Conservation (phyloP, 2,113 vertebrate species). For the Donacobius atricapilla region DNA sequence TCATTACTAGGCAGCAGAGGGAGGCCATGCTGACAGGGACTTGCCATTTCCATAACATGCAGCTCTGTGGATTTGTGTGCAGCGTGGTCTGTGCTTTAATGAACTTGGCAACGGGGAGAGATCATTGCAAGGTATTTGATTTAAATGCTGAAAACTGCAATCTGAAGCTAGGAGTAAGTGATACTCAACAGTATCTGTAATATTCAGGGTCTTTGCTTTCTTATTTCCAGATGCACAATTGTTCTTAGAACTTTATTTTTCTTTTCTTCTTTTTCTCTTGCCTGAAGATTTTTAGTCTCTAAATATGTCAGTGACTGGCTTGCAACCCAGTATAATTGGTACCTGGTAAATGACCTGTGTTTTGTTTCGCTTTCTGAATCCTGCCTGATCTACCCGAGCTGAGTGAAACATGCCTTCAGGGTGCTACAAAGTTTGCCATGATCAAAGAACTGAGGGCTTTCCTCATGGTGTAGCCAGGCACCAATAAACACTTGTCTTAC, state of each 20-base stretch:
- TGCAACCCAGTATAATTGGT: background rate
- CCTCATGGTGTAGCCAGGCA: background rate
- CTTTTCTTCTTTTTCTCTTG: background rate
- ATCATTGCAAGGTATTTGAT: background rate
- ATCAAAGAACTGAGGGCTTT: background rate
- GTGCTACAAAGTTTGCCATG: background rate
- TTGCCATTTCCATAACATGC: conserved; percentile 48
- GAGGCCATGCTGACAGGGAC: conserved; percentile 53
- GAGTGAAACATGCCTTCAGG: background rate
- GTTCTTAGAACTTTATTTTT: background rate
- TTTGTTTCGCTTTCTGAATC: background rate
- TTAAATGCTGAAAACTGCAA: conserved; percentile 18
- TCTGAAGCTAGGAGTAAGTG: background rate
- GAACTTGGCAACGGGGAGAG: background rate
- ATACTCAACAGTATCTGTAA: background rate
- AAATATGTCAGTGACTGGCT: background rate
- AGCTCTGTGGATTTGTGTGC: conserved; percentile 51
- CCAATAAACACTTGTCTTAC: background rate
- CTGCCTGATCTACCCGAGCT: background rate
- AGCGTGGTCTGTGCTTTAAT: conserved; percentile 8
- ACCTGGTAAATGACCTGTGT: background rate
- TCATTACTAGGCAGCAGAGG: conserved; percentile 66
- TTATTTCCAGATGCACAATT: background rate
- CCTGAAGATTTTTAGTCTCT: background rate
- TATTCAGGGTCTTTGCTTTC: background rate